Percentiles rank a stretch among this genome's conserved stretches.
Conservation (phyloP, 2,888 invertebrate species). For the Eupithecia vulgata region DNA sequence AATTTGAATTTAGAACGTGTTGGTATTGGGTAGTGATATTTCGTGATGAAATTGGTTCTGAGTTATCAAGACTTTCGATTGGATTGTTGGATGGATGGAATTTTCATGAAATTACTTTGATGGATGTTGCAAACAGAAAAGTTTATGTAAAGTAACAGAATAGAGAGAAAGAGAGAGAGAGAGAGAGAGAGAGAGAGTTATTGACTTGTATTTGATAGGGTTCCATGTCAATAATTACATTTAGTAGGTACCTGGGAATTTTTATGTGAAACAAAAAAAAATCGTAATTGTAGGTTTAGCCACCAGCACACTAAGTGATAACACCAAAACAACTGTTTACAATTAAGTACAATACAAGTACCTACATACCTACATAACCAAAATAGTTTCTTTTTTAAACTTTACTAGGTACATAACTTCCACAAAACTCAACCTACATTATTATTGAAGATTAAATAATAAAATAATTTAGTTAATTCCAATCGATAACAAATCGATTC, state of each 20-base stretch:
- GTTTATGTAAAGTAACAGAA: background rate
- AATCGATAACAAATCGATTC: background rate
- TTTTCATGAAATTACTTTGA: background rate
- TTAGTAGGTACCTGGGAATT: too few relatives aligned
- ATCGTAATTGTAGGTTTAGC: background rate
- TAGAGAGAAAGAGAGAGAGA: background rate
- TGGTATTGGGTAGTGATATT: slow-evolving; percentile 77
- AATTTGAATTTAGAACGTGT: slow-evolving; percentile 83
- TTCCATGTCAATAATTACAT: background rate
- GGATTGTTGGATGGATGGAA: slow-evolving; percentile 41
- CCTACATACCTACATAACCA: too few relatives aligned
- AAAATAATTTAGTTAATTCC: background rate
- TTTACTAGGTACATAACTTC: background rate
- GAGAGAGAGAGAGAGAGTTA: background rate
- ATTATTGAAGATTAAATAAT: background rate
- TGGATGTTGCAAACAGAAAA: background rate
- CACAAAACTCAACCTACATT: background rate
- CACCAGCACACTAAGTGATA: background rate
- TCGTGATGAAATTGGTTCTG: slow-evolving; percentile 67
- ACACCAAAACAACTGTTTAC: background rate
- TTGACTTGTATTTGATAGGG: background rate
- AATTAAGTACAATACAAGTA: background rate
- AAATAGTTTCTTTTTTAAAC: too few relatives aligned
- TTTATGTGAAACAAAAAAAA: too few relatives aligned
- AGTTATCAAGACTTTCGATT: slow-evolving; percentile 47